Evolutionary conservation across 2,888 invertebrate species (phyloP), one percentile per base, ranked within the genome.

Genomic region (Chouioia cunea): DNA sequence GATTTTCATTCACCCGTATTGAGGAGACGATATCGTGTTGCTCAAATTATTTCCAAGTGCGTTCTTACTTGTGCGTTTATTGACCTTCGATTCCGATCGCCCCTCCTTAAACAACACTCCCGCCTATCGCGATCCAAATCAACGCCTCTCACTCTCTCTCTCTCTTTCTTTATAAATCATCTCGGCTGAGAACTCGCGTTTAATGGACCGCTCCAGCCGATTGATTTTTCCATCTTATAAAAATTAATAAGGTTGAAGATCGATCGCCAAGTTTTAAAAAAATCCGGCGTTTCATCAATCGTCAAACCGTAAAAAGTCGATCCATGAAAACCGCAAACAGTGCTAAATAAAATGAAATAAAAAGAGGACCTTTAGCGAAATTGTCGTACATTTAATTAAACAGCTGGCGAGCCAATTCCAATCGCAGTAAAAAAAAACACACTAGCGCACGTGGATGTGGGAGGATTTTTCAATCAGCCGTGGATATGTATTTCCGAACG

Each of bases 121-220:
- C 22, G 12, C 60, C 65, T 73, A 36, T 50, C 74, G 73, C 73
- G 71, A 70, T 71, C 76, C 77, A 78, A 76, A 78, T 78, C 76
- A 77, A 77, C 76, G 75, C 74, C 65, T n/a, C 56, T 36, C 27
- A 4, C 27, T 27, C 27, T 27, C 27, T 27, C 27, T 27, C 27
- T 6, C 27, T 53, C 64, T 57, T 71, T 73, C 62, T 69, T 73
- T 76, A 77, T 78, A 78, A 79, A 79, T 79, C 76, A 78, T 71
- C 74, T 36, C 76, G 59, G 16, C 14, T n/a, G 50, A 47, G 44
- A 56, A 27, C 56, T 36, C 10, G 56, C 70, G 74, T 47, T 67
- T 73, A 71, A 71, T 74, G 70, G 70, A 70, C 73, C 70, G 68
- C n/a, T n/a, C 70, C 70, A 70, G 73, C 73, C 68, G 66, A 72